Conservation (phyloP, 2,888 invertebrate species). For the Drosophila stalkeri region DNA sequence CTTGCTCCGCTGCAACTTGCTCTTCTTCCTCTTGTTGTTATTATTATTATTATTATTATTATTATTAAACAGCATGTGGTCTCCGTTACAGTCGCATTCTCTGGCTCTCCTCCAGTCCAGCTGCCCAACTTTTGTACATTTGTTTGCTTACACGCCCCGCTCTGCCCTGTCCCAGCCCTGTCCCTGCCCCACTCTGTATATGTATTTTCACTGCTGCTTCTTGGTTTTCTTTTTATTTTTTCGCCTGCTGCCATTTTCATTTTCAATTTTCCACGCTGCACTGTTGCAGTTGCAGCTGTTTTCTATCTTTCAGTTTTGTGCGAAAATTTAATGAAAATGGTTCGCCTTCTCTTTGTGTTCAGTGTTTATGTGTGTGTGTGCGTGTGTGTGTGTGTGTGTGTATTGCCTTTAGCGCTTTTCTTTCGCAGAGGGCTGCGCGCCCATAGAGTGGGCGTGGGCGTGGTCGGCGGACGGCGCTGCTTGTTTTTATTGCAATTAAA, state of each 20-base stretch:
- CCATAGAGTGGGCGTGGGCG: constrained; percentile 40
- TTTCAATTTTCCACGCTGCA: constrained; percentile 43
- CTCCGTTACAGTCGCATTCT: constrained; percentile 19
- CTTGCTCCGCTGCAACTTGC: neutral
- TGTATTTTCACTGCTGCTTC: constrained; percentile 7
- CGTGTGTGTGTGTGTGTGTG: neutral
- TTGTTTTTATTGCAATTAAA: constrained; percentile 76
- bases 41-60: constrained; percentile 11
- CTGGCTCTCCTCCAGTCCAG: constrained; percentile 9
- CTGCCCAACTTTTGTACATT: constrained; percentile 28
- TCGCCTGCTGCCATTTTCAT: constrained; percentile 43
- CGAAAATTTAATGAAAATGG: constrained; percentile 72
- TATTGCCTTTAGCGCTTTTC: constrained; percentile 22
- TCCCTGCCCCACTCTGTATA: neutral
- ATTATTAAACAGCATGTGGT: constrained; percentile 26
- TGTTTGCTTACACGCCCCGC: constrained; percentile 2
- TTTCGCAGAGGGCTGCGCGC: constrained; percentile 2
- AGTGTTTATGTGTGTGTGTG: constrained; percentile 19
- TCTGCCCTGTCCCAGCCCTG: neutral
- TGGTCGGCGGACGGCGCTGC: constrained; percentile 2
- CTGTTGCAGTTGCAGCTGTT: constrained; percentile 63
- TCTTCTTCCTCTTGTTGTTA: neutral
- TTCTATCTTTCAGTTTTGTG: constrained; percentile 71
- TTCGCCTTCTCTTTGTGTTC: constrained; percentile 28
- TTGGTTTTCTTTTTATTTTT: constrained; percentile 11